Conservation (phyloP, 2,888 invertebrate genomes). For the Axea sp. region DNA sequence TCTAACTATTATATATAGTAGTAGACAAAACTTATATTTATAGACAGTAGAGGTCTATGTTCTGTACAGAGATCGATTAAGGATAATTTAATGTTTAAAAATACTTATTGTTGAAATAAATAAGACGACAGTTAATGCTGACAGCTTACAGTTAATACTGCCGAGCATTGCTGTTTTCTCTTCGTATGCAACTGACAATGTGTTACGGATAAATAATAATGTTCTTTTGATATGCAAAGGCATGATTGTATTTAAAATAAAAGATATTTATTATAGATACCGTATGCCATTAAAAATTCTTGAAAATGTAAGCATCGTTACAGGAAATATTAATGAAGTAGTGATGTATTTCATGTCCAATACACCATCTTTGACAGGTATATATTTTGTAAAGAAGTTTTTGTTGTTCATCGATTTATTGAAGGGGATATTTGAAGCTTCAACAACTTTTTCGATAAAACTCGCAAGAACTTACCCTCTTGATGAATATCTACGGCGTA, state of each 20-base stretch:
- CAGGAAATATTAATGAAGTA: constrained; percentile 54
- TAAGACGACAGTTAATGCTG: too few relatives aligned
- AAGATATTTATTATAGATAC: constrained; percentile 29
- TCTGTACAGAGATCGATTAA: too few relatives aligned
- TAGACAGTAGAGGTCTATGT: too few relatives aligned
- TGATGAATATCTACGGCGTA: constrained; percentile 59
- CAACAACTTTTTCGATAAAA: constrained; percentile 69
- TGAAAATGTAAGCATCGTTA: constrained; percentile 22
- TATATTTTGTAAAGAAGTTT: constrained; percentile 53
- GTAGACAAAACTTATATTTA: too few relatives aligned
- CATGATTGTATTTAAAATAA: constrained; percentile 21
- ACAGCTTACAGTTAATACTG: constrained; percentile 29
- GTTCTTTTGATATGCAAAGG: constrained; percentile 22
- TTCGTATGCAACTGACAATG: constrained; percentile 8
- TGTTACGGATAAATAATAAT: constrained; percentile 39
- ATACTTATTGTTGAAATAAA: too few relatives aligned
- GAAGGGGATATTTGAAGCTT: constrained; percentile 65
- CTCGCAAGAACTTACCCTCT: constrained; percentile 64
- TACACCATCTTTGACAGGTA: constrained; percentile 46
- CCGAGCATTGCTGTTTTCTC: neutral
- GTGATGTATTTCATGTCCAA: constrained; percentile 26
- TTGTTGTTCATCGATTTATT: constrained; percentile 59
- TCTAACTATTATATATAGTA: too few relatives aligned
- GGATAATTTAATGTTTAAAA: too few relatives aligned
- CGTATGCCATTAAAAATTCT: constrained; percentile 28